Evolutionary conservation across 2,113 vertebrate species (phyloP).

Genomic region (Trematomus loennbergii): DNA sequence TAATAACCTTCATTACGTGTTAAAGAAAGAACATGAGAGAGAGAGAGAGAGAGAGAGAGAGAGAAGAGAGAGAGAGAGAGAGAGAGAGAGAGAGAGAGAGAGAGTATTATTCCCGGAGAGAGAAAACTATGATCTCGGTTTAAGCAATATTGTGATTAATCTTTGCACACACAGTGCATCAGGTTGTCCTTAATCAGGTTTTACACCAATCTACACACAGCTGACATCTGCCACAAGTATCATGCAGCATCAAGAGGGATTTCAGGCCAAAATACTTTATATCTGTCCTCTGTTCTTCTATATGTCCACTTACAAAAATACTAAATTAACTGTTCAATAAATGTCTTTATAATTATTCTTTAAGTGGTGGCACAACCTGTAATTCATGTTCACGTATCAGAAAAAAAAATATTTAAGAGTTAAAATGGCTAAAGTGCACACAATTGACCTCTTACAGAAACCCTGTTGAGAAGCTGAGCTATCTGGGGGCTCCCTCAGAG

Average conservation of each 20-base stretch:
- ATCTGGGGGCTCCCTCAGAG: slow-evolving; percentile 45
- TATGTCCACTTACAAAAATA: slow-evolving; percentile 20
- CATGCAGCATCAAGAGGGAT: too few relatives aligned
- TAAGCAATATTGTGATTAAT: background rate
- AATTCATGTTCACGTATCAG: slow-evolving; percentile 47
- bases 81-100: too few relatives aligned
- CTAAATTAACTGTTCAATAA: slow-evolving; percentile 19
- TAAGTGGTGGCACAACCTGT: slow-evolving; percentile 30
- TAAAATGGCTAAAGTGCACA: slow-evolving; percentile 34
- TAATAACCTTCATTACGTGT: too few relatives aligned
- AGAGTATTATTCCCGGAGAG: too few relatives aligned
- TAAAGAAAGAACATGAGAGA: too few relatives aligned
- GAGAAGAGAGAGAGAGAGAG: too few relatives aligned
- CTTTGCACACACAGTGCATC: background rate
- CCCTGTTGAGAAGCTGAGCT: slow-evolving; percentile 60
- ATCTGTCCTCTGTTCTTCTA: background rate
- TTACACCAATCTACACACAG: too few relatives aligned
- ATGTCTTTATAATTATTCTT: slow-evolving; percentile 24
- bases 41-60: too few relatives aligned
- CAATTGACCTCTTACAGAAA: slow-evolving; percentile 59
- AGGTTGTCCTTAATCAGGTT: too few relatives aligned
- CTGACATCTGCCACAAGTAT: too few relatives aligned
- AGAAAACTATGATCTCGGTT: background rate
- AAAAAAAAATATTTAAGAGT: slow-evolving; percentile 28
- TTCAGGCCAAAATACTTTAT: too few relatives aligned